Conservation (phyloP, 1,140 invertebrate species). For the Chlorops oryzae region DNA sequence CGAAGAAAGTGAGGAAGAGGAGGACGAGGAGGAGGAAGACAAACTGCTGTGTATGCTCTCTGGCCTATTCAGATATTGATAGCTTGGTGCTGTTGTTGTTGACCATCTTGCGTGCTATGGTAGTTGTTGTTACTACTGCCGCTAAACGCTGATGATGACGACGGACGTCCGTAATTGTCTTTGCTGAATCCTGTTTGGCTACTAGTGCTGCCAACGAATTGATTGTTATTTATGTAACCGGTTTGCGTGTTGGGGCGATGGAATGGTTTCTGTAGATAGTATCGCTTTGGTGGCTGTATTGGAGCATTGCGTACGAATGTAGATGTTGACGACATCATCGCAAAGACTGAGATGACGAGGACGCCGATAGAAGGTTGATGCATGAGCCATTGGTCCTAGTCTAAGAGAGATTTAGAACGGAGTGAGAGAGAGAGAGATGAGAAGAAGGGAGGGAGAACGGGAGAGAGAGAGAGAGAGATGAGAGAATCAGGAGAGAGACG, state of each 20-base stretch:
- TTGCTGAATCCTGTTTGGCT: constrained; percentile 18
- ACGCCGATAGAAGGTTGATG: constrained; percentile 89
- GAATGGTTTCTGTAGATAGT: constrained; percentile 43
- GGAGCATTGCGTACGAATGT: constrained; percentile 42
- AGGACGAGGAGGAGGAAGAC: too few relatives aligned
- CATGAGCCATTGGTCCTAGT: constrained; percentile 89
- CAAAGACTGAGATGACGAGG: too few relatives aligned
- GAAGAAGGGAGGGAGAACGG: too few relatives aligned
- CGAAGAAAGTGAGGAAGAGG: too few relatives aligned
- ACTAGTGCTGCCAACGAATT: constrained; percentile 7
- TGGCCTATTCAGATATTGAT: constrained; percentile 44
- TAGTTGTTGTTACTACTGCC: constrained; percentile 37
- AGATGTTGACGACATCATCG: constrained; percentile 74
- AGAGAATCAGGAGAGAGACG: too few relatives aligned
- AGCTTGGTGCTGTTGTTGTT: constrained; percentile 30
- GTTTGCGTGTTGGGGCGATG: constrained; percentile 28
- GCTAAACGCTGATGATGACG: background rate
- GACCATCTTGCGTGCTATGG: constrained; percentile 34
- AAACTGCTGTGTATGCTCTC: constrained; percentile 30
- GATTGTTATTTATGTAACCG: constrained; percentile 3
- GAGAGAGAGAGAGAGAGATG: too few relatives aligned
- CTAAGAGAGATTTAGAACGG: too few relatives aligned
- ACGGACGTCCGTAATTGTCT: constrained; percentile 34
- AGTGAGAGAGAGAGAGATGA: too few relatives aligned
- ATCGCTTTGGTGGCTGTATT: constrained; percentile 42